Percentiles rank a stretch among this genome's conserved stretches.
phyloP scores from a whole-genome alignment of 2,797 vertebrate genomes.

The Phrynocephalus vlangalii region DNA sequence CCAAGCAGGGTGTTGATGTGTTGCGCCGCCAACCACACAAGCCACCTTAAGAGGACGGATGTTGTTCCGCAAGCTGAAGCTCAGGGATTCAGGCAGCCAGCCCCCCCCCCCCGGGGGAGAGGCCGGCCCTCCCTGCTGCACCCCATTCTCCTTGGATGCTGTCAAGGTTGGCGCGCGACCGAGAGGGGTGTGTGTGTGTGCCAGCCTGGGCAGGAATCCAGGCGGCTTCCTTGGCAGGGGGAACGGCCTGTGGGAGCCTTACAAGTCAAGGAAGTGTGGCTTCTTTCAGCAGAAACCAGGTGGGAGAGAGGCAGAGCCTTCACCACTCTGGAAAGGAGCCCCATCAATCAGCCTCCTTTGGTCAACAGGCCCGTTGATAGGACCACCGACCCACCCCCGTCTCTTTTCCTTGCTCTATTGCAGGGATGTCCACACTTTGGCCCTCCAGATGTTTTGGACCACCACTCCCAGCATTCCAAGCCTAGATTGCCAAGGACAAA shows the following conservation, averaged over 20 bases:
- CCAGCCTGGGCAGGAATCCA: background rate
- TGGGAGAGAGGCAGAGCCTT: background rate
- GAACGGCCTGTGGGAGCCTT: background rate
- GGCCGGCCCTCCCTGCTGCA: background rate
- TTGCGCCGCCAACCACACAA: background rate
- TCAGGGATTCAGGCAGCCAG: accelerated
- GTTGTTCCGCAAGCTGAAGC: background rate
- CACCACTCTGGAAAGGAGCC: no score
- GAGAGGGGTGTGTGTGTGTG: background rate
- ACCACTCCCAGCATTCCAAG: no score
- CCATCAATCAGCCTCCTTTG: no score
- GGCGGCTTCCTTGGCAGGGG: background rate
- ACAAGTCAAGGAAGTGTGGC: background rate
- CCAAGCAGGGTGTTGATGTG: no score
- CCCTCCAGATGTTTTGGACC: no score
- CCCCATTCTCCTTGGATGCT: background rate
- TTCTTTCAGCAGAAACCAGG: background rate
- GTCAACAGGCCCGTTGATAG: no score
- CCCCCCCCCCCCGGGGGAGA: background rate
- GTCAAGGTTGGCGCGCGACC: background rate
- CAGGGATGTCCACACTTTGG: no score
- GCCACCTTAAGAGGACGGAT: accelerated
- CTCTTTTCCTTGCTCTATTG: no score
- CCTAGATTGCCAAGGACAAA: no score
- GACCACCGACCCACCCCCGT: no score